Base-by-base conservation (phyloP, 2,113 vertebrate genomes). In the Tragelaphus buxtoni region DNA sequence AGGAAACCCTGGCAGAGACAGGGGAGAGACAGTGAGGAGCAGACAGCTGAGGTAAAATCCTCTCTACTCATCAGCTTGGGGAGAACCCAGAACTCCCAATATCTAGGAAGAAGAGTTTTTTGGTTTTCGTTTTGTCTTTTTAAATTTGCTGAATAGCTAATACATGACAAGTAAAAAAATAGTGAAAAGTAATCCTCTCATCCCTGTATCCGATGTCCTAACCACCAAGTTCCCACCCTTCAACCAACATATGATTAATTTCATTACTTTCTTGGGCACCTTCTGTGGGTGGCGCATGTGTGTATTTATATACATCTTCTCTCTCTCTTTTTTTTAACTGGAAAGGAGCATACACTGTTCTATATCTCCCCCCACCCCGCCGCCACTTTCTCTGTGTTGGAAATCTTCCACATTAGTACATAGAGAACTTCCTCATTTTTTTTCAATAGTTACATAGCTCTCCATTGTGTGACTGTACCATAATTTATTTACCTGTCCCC, bases 241-340 rank as follows among this genome's bases (percentile, higher is more conserved):
- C 17, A 10, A 76, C 39, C 42, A 96, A 83, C 49, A 47, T 53
- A 32, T 42, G 76, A 92, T 84, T 39, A 90, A 60, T 96, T 88
- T 95, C 95, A 91, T 72, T 49, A 47, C 89, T 96, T 96, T 86
- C 63, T 94, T 63, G 74, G 72, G 51, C n/a, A 51, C 45, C 30
- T 93, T 91, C 16, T 60, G 16, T 55, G 61, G 42, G 3, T 1
- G 32, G 11, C 5, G 24, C 76, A 9, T 42, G 13, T 32, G 30
- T 83, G 9, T 45, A 0, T 65, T 1, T 69, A 18, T 47, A 10
- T 42, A 13, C 4, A 17, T 76, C 5, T 20, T 30, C 11, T 42
- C 6, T 69, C 53, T 69, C 58, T 90, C 11, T 80, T 1, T 69
- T 13, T 74, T 85, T 89, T 81, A 83, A 81, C 51, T 7, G 16